A percentile compares a stretch with the other conserved stretches of the same genome.
Evolutionary conservation across 2,797 vertebrate genomes (phyloP).

Genomic region (Ispidina picta): DNA sequence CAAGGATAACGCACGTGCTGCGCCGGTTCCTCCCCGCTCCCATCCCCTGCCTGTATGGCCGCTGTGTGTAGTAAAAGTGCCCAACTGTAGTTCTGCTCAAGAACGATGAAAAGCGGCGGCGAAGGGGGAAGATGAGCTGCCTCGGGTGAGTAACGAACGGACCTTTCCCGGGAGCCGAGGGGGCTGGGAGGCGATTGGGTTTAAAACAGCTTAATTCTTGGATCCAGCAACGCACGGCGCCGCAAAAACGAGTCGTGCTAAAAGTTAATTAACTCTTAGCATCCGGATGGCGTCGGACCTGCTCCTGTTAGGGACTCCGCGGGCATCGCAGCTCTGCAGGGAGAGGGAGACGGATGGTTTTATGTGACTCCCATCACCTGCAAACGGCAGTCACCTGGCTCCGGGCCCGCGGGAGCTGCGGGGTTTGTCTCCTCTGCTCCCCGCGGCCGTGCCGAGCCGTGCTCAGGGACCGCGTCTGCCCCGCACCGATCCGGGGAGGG

Average conservation of each 20-base stretch:
- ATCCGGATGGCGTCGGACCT: not conserved
- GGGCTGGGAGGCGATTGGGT: not conserved
- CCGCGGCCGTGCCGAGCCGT: fast-evolving
- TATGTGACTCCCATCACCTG: not conserved
- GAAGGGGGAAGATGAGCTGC: conserved; percentile 83
- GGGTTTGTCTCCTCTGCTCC: not conserved
- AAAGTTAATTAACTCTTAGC: conserved; percentile 23
- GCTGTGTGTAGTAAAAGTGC: conserved; percentile 2
- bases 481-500: not conserved
- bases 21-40: conserved; percentile 17
- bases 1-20: conserved; percentile 46
- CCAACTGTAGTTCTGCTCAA: not conserved
- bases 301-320: not conserved
- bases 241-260: not conserved
- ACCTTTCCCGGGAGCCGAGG: not conserved
- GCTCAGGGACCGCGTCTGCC: not conserved
- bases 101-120: conserved; percentile 62
- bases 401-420: fast-evolving
- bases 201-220: not conserved
- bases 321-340: not conserved
- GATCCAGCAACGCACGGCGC: not conserved
- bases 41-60: conserved; percentile 33
- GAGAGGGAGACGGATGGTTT: not conserved
- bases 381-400: not conserved
- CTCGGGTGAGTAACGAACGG: conserved; percentile 83